These are phyloP conservation scores for Drosophila anceps DNA, from an alignment of 2,888 invertebrate species.

Conservation along the genomic window DNA sequence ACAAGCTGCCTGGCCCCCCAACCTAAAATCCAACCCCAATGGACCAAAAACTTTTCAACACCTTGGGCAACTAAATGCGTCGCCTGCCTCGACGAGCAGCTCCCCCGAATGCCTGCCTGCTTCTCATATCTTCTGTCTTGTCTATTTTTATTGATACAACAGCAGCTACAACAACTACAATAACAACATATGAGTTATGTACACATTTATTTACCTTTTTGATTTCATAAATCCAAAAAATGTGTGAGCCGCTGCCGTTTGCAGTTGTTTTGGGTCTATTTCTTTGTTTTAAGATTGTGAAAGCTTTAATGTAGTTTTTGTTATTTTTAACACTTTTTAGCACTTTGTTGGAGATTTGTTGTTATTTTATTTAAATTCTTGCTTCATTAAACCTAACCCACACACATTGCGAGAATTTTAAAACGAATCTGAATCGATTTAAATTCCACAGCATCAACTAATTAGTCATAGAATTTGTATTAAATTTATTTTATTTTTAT, in stretches of 20 bases:
- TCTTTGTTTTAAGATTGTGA: slow-evolving; percentile 20
- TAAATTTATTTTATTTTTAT: slow-evolving; percentile 6
- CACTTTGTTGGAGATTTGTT: slow-evolving; percentile 56
- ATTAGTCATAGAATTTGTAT: slow-evolving; percentile 66
- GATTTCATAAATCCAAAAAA: slow-evolving; percentile 77
- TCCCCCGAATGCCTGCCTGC: slow-evolving; percentile 17
- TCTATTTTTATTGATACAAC: slow-evolving; percentile 71
- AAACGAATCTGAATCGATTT: slow-evolving; percentile 50
- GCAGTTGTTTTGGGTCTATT: slow-evolving; percentile 14
- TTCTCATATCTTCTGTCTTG: slow-evolving; percentile 33
- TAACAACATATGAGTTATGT: slow-evolving; percentile 32
- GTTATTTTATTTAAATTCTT: slow-evolving; percentile 48
- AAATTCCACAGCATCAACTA: slow-evolving; percentile 65
- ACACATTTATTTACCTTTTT: slow-evolving; percentile 60
- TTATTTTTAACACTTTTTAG: slow-evolving; percentile 25
- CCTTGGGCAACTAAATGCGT: slow-evolving; percentile 74
- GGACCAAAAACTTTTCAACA: slow-evolving; percentile 67
- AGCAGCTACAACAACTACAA: slow-evolving; percentile 28
- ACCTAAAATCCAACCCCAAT: slow-evolving; percentile 16
- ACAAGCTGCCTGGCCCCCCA: slow-evolving; percentile 42
- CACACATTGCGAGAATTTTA: slow-evolving; percentile 12
- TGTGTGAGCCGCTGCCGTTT: slow-evolving; percentile 27
- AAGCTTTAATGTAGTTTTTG: slow-evolving; percentile 16
- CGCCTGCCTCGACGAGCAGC: slow-evolving; percentile 16
- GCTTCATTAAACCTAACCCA: slow-evolving; percentile 44